Percentiles rank a stretch among this genome's conserved stretches.
phyloP scores from a whole-genome alignment of 2,797 vertebrate genomes.

The Helarctos malayanus region DNA sequence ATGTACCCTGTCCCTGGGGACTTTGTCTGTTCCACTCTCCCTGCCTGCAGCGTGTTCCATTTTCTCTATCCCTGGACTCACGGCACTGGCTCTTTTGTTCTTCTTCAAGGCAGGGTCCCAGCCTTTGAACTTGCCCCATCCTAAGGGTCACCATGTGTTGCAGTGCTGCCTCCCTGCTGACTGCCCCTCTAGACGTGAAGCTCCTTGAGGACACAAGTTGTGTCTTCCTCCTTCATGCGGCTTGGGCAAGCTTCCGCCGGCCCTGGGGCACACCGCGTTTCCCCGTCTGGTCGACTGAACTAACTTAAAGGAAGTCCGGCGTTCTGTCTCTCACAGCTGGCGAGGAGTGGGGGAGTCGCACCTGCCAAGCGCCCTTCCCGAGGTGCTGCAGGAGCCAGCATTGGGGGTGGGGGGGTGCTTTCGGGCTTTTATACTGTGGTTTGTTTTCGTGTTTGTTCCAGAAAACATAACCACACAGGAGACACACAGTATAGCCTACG shows the following conservation, averaged over 20 bases:
- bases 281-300: accelerated
- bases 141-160: accelerated
- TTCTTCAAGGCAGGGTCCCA: not conserved
- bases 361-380: accelerated
- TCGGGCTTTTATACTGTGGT: not conserved
- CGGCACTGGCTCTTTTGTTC: not conserved
- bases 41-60: not conserved
- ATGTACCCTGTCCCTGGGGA: no score
- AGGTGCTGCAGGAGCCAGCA: not conserved
- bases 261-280: accelerated
- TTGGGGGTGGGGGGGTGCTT: no score
- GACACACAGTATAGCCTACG: accelerated
- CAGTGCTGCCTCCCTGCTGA: not conserved
- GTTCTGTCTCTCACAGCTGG: not conserved
- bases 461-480: not conserved
- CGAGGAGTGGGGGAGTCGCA: accelerated
- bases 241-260: not conserved
- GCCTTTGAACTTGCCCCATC: not conserved
- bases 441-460: not conserved
- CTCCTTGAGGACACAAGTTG: not conserved
- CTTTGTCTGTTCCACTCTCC: not conserved
- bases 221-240: not conserved
- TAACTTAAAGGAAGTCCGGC: not conserved
- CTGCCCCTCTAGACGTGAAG: not conserved
- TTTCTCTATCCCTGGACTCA: not conserved